A percentile compares a stretch with the other conserved stretches of the same genome.
Evolutionary conservation across 2,113 vertebrate species (phyloP).

Genomic region (Brachyhypopomus occidentalis): DNA sequence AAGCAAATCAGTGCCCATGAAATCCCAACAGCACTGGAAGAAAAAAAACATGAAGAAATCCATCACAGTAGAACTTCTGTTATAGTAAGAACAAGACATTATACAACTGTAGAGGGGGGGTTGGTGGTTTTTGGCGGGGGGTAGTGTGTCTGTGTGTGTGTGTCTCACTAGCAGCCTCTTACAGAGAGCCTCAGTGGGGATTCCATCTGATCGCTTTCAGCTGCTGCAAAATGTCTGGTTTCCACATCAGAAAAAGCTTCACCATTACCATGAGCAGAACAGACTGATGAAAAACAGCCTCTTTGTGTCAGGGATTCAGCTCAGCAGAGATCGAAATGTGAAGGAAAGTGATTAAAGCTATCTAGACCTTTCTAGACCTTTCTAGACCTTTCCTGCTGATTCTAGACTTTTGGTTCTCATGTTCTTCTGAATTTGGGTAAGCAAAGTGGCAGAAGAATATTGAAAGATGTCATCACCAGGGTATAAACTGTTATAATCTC

Average conservation of each 20-base stretch:
- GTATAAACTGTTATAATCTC: too few relatives aligned
- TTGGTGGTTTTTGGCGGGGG: neutral
- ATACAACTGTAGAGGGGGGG: conserved; percentile 9
- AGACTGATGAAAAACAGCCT: conserved; percentile 6
- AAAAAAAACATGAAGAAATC: neutral
- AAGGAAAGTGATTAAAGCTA: too few relatives aligned
- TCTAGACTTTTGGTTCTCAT: too few relatives aligned
- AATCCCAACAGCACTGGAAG: conserved; percentile 9
- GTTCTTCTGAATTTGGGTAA: too few relatives aligned
- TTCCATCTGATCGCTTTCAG: conserved; percentile 50
- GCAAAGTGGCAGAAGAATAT: too few relatives aligned
- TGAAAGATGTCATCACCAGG: too few relatives aligned
- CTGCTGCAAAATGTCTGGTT: conserved; percentile 48
- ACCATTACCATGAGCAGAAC: conserved; percentile 33
- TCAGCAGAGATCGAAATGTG: too few relatives aligned
- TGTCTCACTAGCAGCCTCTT: conserved; percentile 32
- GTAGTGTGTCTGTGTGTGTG: conserved; percentile 33
- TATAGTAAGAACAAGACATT: conserved; percentile 1
- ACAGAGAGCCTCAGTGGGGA: conserved; percentile 38
- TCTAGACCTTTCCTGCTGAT: too few relatives aligned
- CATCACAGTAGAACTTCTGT: neutral
- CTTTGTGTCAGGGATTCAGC: neutral
- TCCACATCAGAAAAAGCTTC: conserved; percentile 22
- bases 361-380: too few relatives aligned
- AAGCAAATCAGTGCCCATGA: neutral